phyloP scores from a whole-genome alignment of 2,797 vertebrate genomes.

The Eleutherodactylus coqui region DNA sequence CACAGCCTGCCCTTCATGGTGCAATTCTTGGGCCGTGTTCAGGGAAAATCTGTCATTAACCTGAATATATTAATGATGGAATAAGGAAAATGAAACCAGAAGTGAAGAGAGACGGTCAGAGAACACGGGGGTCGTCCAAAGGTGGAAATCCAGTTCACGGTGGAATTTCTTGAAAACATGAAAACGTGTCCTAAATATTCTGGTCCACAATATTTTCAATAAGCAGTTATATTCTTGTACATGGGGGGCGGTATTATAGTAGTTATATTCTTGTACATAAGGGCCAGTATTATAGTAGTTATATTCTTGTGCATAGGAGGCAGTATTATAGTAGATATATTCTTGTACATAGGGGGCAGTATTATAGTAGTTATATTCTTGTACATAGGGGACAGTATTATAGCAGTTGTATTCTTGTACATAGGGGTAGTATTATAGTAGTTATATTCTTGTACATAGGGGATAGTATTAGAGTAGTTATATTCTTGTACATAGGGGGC shows the following conservation, averaged over 20 bases:
- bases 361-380: conserved; percentile 7
- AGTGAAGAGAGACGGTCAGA: background rate
- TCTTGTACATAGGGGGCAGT: background rate
- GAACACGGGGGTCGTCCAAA: background rate
- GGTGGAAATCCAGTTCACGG: background rate
- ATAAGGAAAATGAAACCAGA: background rate
- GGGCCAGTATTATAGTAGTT: background rate
- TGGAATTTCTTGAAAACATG: background rate
- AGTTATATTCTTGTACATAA: conserved; percentile 6
- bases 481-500: background rate
- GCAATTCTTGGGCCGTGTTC: background rate
- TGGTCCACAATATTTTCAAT: background rate
- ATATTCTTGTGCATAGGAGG: background rate
- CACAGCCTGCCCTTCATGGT: background rate
- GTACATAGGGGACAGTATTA: background rate
- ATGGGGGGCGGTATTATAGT: conserved; percentile 2
- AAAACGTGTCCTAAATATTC: background rate
- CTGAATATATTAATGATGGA: background rate
- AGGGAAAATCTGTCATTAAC: conserved; percentile 10
- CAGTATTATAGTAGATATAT: background rate
- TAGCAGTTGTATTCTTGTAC: background rate
- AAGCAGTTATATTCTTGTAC: background rate
- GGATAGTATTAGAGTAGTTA: background rate
- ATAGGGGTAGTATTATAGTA: background rate
- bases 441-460: conserved; percentile 2